Conservation (phyloP, 2,888 invertebrate genomes). For the Troglohyphantes excavatus region DNA sequence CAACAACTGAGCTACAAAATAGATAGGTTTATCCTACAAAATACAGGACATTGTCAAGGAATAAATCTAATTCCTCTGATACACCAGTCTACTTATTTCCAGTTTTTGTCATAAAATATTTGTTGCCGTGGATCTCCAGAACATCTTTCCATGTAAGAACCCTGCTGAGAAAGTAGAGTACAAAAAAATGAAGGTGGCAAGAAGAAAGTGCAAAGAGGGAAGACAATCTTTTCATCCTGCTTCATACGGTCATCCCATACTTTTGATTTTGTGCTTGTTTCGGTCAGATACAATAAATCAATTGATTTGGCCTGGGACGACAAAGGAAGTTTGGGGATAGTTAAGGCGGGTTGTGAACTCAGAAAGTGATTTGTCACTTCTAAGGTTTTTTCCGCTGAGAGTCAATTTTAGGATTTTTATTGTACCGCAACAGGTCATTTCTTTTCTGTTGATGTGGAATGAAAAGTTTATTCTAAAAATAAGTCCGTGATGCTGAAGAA, state of each 20-base stretch:
- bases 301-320: constrained; percentile 51
- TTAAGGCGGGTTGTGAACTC: constrained; percentile 53
- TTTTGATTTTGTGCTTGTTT: constrained; percentile 67
- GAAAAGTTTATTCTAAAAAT: background rate
- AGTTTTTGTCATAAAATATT: constrained; percentile 51
- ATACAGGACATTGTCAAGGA: constrained; percentile 4
- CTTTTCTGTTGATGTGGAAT: background rate
- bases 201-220: background rate
- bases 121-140: constrained; percentile 24
- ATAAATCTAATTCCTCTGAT: constrained; percentile 34
- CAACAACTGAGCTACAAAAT: too few relatives aligned
- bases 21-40: background rate
- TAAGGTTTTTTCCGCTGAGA: background rate
- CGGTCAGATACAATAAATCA: constrained; percentile 65
- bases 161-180: background rate
- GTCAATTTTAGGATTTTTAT: constrained; percentile 1
- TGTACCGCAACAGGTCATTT: background rate
- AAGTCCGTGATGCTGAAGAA: background rate
- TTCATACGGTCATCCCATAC: constrained; percentile 49
- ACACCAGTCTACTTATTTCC: constrained; percentile 32
- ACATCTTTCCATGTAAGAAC: constrained; percentile 20
- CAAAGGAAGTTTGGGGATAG: constrained; percentile 47
- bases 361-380: constrained; percentile 56
- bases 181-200: background rate
- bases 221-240: constrained; percentile 69